Percentiles rank a stretch among this genome's conserved stretches.
Evolutionary conservation across 2,113 vertebrate species (phyloP).

Genomic region (Erythrolamprus reginae): DNA sequence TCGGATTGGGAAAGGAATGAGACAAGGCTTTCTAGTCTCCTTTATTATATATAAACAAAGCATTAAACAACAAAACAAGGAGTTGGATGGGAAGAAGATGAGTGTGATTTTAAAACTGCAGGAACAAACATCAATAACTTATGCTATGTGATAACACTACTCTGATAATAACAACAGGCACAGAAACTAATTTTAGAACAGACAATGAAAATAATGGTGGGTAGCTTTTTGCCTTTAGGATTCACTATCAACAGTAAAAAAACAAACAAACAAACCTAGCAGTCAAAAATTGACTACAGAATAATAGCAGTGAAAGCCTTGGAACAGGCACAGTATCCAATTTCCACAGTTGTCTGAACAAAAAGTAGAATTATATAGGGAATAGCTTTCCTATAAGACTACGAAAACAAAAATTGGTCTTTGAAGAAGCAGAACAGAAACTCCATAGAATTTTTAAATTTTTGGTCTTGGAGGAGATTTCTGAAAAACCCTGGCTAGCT

Average conservation of each 20-base stretch:
- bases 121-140: background rate
- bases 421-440: background rate
- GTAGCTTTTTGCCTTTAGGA: background rate
- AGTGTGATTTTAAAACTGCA: background rate
- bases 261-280: background rate
- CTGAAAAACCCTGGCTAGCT: background rate
- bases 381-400: background rate
- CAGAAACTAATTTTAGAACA: background rate
- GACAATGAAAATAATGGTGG: background rate
- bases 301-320: background rate
- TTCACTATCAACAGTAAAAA: background rate
- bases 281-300: background rate
- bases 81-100: background rate
- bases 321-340: background rate
- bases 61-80: background rate
- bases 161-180: background rate
- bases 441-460: background rate
- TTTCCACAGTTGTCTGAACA: background rate
- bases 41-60: background rate
- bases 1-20: background rate
- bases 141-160: background rate
- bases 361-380: background rate
- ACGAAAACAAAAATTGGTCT: background rate
- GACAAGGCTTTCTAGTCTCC: background rate
- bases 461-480: background rate